A percentile compares a stretch with the other conserved stretches of the same genome.
phyloP scores from a whole-genome alignment of 1,140 invertebrate species.

The Plectrocnemia conspersa region DNA sequence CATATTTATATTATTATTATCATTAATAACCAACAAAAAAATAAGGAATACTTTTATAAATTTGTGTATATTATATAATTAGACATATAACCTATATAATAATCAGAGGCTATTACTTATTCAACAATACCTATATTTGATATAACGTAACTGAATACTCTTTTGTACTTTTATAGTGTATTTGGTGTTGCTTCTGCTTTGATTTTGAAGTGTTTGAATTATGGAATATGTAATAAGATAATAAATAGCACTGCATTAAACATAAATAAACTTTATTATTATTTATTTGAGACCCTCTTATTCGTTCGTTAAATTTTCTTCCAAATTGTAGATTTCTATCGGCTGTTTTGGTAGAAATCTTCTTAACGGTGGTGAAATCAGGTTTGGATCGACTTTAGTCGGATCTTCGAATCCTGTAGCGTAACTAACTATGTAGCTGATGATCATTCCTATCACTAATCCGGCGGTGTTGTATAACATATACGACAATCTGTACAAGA shows the following conservation, averaged over 20 bases:
- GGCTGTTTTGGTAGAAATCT: slow-evolving; percentile 26
- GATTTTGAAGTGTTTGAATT: slow-evolving; percentile 29
- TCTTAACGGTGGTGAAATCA: slow-evolving; percentile 52
- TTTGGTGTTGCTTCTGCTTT: slow-evolving; percentile 34
- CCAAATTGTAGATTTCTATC: no score
- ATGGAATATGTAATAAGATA: slow-evolving; percentile 28
- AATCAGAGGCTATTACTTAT: slow-evolving; percentile 14
- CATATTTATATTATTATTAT: no score
- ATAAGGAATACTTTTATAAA: no score
- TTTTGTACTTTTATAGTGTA: slow-evolving; percentile 36
- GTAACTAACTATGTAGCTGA: slow-evolving; percentile 63
- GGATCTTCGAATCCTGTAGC: slow-evolving; percentile 60
- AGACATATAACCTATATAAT: no score
- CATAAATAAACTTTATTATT: not conserved
- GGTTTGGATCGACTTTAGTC: slow-evolving; percentile 53
- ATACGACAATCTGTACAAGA: slow-evolving; percentile 23
- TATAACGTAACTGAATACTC: slow-evolving; percentile 26
- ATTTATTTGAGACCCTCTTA: not conserved
- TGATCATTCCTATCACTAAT: slow-evolving; percentile 55
- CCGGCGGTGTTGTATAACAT: slow-evolving; percentile 44
- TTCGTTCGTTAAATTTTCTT: not conserved
- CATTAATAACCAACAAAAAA: no score
- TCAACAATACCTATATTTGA: slow-evolving; percentile 8
- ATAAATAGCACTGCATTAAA: slow-evolving; percentile 33
- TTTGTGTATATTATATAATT: no score